phyloP scores from a whole-genome alignment of 1,140 invertebrate species.

The Euwallacea similis region DNA sequence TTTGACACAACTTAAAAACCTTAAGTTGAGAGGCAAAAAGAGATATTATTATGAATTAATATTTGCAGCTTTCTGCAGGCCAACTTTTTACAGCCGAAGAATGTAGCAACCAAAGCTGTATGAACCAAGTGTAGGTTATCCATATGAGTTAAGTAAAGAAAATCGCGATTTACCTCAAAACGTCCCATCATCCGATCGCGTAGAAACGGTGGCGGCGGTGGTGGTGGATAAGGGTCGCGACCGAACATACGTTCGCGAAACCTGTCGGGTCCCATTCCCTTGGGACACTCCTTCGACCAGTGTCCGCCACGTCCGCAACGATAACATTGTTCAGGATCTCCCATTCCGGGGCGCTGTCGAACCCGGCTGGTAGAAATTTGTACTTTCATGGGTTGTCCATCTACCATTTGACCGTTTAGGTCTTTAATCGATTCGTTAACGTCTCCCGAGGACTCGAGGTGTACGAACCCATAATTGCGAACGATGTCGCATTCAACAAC shows the following conservation, averaged over 20 bases:
- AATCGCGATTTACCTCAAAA: slow-evolving; percentile 65
- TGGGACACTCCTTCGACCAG: slow-evolving; percentile 92
- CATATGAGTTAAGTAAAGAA: slow-evolving; percentile 1
- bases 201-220: slow-evolving; percentile 82
- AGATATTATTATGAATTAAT: no score
- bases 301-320: slow-evolving; percentile 90
- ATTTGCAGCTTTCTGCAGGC: no score
- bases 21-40: no score
- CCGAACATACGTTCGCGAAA: slow-evolving; percentile 82
- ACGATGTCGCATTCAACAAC: slow-evolving; percentile 91
- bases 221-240: slow-evolving; percentile 80
- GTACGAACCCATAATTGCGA: slow-evolving; percentile 89
- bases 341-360: slow-evolving; percentile 90
- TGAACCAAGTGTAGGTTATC: neutral
- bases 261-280: slow-evolving; percentile 74
- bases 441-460: slow-evolving; percentile 79
- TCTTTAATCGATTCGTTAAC: slow-evolving; percentile 85
- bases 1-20: no score
- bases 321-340: slow-evolving; percentile 92
- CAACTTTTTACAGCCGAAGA: no score
- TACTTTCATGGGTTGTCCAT: slow-evolving; percentile 86
- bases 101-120: no score
- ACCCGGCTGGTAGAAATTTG: slow-evolving; percentile 90
- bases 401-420: slow-evolving; percentile 79
- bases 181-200: slow-evolving; percentile 84